A percentile compares a stretch with the other conserved stretches of the same genome.
Evolutionary conservation across 2,113 vertebrate species (phyloP).

Genomic region (Emydocephalus ijimae): DNA sequence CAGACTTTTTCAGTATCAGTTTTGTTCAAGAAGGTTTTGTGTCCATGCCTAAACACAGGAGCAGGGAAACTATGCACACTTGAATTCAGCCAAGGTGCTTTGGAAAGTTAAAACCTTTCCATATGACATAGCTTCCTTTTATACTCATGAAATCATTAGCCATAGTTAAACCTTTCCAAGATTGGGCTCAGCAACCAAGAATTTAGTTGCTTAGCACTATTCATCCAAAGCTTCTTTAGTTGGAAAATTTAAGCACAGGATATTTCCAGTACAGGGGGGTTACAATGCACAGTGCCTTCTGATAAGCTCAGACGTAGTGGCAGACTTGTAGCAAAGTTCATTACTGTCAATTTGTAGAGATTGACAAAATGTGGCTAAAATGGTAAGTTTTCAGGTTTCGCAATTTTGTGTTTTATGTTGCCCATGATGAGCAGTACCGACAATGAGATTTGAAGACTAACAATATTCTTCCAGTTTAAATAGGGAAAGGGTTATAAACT

Average conservation of each 20-base stretch:
- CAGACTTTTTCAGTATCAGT: neutral
- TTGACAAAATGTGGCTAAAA: neutral
- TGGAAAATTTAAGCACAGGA: slow-evolving; percentile 19
- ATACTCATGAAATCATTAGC: slow-evolving; percentile 24
- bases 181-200: slow-evolving; percentile 27
- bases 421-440: neutral
- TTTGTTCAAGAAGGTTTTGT: neutral
- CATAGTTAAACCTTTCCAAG: slow-evolving; percentile 31
- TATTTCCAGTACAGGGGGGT: slow-evolving; percentile 16
- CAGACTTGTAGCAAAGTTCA: neutral
- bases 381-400: neutral
- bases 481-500: neutral
- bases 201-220: slow-evolving; percentile 34
- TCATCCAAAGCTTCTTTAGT: slow-evolving; percentile 23
- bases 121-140: slow-evolving; percentile 18
- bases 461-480: neutral
- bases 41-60: slow-evolving; percentile 7
- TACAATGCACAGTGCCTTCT: neutral
- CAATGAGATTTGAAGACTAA: neutral
- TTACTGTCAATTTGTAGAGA: neutral
- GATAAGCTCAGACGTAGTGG: neutral
- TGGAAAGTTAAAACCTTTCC: slow-evolving; percentile 8
- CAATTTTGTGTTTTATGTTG: neutral
- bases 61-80: slow-evolving; percentile 1
- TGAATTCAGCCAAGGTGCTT: neutral